These are phyloP conservation scores for Datnioides undecimradiatus DNA, from an alignment of 2,113 vertebrate species.

Conservation along the genomic window DNA sequence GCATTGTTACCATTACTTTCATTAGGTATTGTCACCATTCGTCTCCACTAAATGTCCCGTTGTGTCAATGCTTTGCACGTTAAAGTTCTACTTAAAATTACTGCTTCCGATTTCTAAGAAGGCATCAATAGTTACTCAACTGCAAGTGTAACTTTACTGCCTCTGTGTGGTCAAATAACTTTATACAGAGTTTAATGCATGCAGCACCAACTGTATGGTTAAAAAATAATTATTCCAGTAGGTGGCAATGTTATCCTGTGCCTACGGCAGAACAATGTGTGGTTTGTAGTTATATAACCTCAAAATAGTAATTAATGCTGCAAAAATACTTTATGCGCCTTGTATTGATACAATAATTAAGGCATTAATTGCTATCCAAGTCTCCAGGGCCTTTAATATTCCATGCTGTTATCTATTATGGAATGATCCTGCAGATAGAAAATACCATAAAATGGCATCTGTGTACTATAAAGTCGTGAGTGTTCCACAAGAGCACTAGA, in stretches of 20 bases:
- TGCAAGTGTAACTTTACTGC: constrained; percentile 48
- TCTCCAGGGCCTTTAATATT: not conserved
- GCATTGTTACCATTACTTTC: not conserved
- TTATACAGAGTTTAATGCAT: not conserved
- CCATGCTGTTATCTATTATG: no score
- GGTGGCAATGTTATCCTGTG: constrained; percentile 47
- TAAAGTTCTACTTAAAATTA: not conserved
- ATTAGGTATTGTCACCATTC: no score
- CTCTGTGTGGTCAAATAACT: constrained; percentile 51
- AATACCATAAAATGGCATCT: not conserved
- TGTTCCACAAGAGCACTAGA: not conserved
- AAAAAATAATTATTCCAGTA: constrained; percentile 46
- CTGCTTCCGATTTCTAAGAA: not conserved
- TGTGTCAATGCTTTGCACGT: no score
- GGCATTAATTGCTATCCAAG: not conserved
- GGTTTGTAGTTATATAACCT: constrained; percentile 29
- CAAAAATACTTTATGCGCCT: not conserved
- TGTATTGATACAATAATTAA: not conserved
- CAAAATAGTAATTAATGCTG: not conserved
- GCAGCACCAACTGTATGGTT: not conserved
- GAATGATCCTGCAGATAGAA: not conserved
- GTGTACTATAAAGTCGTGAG: not conserved
- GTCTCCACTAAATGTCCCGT: not conserved
- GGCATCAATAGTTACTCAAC: not conserved
- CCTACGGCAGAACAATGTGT: not conserved